Percentiles rank a stretch among this genome's conserved stretches.
Evolutionary conservation across 2,113 vertebrate species (phyloP).

Genomic region (Cyphomyrus discorhynchus): DNA sequence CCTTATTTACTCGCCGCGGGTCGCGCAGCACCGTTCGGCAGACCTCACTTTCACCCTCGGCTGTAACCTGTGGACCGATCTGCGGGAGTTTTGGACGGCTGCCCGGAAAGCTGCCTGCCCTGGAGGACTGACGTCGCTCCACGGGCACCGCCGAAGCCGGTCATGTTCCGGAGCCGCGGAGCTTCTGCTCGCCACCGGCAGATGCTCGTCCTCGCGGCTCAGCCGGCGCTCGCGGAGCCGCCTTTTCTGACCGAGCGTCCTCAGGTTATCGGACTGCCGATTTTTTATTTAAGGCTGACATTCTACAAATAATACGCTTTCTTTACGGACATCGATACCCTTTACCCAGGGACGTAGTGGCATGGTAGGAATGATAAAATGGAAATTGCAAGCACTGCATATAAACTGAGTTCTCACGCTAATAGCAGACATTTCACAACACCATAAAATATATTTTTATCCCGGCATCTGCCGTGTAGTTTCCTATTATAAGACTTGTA

Average conservation of each 20-base stretch:
- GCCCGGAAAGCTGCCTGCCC: not conserved
- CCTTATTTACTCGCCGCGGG: not conserved
- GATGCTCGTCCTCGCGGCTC: not conserved
- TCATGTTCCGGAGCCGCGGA: not conserved
- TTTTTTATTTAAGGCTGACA: constrained; percentile 7
- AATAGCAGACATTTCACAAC: not conserved
- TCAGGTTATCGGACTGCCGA: not conserved
- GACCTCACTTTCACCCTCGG: not conserved
- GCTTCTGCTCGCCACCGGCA: not conserved
- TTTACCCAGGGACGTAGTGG: not conserved
- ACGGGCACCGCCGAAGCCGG: no score
- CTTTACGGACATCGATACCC: not conserved
- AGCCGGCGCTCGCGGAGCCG: not conserved
- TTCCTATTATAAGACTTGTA: constrained; percentile 27
- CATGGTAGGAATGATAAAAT: not conserved
- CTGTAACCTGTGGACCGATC: not conserved
- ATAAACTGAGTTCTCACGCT: not conserved
- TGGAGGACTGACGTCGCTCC: no score
- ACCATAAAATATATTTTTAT: not conserved
- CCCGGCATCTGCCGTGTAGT: constrained; percentile 27
- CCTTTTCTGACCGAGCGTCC: not conserved
- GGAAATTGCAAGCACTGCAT: not conserved
- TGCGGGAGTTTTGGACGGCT: not conserved
- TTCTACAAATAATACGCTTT: not conserved
- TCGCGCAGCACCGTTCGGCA: not conserved